Evolutionary conservation across 2,113 vertebrate genomes (phyloP).

Genomic region (Otolemur garnettii): DNA sequence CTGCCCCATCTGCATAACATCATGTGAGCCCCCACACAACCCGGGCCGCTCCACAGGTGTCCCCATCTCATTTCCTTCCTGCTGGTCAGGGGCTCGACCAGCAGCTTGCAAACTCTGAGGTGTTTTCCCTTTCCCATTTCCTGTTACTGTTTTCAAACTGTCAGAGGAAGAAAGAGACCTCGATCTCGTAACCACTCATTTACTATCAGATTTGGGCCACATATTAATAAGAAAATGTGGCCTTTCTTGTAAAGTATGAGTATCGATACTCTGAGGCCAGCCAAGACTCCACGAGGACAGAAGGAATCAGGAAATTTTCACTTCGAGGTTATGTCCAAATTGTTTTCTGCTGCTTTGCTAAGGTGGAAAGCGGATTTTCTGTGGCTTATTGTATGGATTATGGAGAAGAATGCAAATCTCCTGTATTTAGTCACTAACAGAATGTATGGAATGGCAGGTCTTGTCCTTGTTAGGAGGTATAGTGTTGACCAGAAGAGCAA

Average conservation of each 20-base stretch:
- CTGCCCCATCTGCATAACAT: background rate
- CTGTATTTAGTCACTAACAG: background rate
- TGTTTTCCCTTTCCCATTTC: conserved; percentile 80
- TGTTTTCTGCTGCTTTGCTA: background rate
- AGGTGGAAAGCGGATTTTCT: background rate
- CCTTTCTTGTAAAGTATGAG: background rate
- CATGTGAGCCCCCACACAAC: background rate
- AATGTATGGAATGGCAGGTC: background rate
- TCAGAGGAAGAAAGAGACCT: background rate
- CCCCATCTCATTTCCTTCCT: conserved; percentile 82
- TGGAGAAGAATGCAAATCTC: background rate
- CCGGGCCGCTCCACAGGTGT: conserved; percentile 80
- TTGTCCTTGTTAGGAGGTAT: background rate
- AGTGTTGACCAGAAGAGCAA: background rate
- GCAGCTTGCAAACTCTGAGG: conserved; percentile 73
- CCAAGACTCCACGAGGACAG: background rate
- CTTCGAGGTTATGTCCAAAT: background rate
- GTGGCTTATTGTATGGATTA: background rate
- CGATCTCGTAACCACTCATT: background rate
- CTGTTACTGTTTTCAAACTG: conserved; percentile 69
- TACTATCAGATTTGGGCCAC: conserved; percentile 39
- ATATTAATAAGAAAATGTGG: background rate
- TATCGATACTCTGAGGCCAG: background rate
- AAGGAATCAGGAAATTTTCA: background rate
- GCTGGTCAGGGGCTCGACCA: conserved; percentile 61